Evolutionary conservation across 2,888 invertebrate species (phyloP).

Genomic region (Pseudeuparius sepicola): DNA sequence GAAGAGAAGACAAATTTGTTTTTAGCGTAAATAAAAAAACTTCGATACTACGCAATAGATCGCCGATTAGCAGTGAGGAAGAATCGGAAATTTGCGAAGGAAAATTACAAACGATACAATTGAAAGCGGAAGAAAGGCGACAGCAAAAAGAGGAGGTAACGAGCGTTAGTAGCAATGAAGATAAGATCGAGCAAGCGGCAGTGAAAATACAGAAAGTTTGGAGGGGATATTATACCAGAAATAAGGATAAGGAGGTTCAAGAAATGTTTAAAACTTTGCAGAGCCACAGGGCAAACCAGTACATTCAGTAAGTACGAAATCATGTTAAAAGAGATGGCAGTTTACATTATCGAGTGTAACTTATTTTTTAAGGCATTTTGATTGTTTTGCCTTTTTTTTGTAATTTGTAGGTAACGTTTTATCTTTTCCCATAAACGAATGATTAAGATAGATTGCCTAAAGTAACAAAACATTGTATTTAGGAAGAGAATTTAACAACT

Average conservation of each 20-base stretch:
- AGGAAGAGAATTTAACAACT: too few relatives aligned
- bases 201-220: slow-evolving; percentile 78
- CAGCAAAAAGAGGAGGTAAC: slow-evolving; percentile 27
- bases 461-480: too few relatives aligned
- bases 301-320: slow-evolving; percentile 72
- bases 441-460: too few relatives aligned
- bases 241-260: slow-evolving; percentile 57
- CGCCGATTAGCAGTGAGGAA: slow-evolving; percentile 45
- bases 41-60: slow-evolving; percentile 33
- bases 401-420: slow-evolving; percentile 1
- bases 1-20: too few relatives aligned
- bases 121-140: slow-evolving; percentile 45
- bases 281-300: slow-evolving; percentile 68
- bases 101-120: slow-evolving; percentile 55
- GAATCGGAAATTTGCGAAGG: slow-evolving; percentile 58
- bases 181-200: slow-evolving; percentile 49
- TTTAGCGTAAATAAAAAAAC: slow-evolving; percentile 24
- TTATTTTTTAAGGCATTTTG: too few relatives aligned
- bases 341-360: too few relatives aligned
- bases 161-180: slow-evolving; percentile 31
- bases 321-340: too few relatives aligned
- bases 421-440: too few relatives aligned
- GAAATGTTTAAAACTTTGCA: slow-evolving; percentile 58
- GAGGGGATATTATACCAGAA: slow-evolving; percentile 73
- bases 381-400: slow-evolving; percentile 1